Percentiles rank a stretch among this genome's conserved stretches.
These are phyloP conservation scores for Hydrocynus forskahlii DNA, from an alignment of 2,797 vertebrate species.

Conservation along the genomic window DNA sequence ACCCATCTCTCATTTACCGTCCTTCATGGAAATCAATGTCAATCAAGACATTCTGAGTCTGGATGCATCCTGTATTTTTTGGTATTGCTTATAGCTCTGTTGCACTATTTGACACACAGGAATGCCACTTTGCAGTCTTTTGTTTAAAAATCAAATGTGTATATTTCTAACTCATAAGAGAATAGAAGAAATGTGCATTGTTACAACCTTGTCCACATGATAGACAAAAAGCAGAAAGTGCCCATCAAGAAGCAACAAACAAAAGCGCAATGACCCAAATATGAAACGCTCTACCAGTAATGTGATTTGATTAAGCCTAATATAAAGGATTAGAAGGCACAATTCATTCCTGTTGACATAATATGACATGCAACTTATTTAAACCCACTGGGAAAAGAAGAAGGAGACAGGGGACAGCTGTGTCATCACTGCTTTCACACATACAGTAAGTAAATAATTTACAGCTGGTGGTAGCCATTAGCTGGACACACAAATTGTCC, in stretches of 20 bases:
- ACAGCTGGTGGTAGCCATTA: conserved; percentile 74
- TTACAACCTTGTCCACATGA: neutral
- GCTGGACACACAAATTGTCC: conserved; percentile 62
- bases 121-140: neutral
- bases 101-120: neutral
- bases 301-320: conserved; percentile 22
- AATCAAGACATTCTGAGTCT: neutral
- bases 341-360: conserved; percentile 21
- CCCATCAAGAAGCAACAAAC: conserved; percentile 42
- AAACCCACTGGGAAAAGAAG: conserved; percentile 73
- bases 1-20: neutral
- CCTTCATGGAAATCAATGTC: neutral
- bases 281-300: conserved; percentile 9
- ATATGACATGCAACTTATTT: conserved; percentile 62
- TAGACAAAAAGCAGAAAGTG: conserved; percentile 25
- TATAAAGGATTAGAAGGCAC: neutral
- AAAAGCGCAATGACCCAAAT: neutral
- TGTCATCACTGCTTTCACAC: conserved; percentile 78
- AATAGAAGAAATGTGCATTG: neutral
- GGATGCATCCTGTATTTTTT: neutral
- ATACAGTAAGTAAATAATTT: conserved; percentile 76
- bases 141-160: neutral
- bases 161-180: neutral
- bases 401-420: conserved; percentile 70
- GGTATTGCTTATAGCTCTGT: neutral